Conservation (phyloP, 2,113 vertebrate genomes). For the Sturnira hondurensis region DNA sequence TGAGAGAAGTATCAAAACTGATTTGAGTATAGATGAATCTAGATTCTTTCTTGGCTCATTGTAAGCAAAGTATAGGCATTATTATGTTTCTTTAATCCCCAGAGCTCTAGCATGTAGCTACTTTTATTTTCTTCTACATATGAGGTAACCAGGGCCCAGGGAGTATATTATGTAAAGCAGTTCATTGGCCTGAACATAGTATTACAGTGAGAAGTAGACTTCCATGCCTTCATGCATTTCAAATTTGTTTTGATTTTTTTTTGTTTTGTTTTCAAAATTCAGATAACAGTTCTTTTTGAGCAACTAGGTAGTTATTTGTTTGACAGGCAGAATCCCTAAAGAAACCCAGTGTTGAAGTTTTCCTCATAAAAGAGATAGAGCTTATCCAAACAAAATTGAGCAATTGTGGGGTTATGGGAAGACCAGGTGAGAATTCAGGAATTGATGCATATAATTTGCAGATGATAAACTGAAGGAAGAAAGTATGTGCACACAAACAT, state of each 20-base stretch:
- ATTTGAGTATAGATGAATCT: neutral
- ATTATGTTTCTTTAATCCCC: neutral
- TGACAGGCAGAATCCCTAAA: neutral
- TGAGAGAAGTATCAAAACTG: neutral
- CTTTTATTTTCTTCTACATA: neutral
- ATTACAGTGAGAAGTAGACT: neutral
- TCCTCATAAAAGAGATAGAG: conserved; percentile 8
- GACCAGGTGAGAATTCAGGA: neutral
- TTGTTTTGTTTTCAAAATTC: neutral
- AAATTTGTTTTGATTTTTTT: neutral
- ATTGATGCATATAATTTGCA: neutral
- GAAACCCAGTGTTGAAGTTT: neutral
- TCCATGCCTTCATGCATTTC: neutral
- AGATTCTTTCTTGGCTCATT: neutral
- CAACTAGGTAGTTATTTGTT: neutral
- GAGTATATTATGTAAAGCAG: neutral
- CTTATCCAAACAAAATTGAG: neutral
- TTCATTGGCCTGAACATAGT: neutral
- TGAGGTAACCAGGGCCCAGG: neutral
- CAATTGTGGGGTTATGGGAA: neutral
- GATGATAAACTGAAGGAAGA: neutral
- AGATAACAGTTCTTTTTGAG: neutral
- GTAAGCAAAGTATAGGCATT: neutral
- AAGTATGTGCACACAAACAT: neutral
- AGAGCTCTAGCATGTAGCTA: neutral